A percentile compares a stretch with the other conserved stretches of the same genome.
Conservation (phyloP, 2,888 invertebrate species). For the Eulithis testata region DNA sequence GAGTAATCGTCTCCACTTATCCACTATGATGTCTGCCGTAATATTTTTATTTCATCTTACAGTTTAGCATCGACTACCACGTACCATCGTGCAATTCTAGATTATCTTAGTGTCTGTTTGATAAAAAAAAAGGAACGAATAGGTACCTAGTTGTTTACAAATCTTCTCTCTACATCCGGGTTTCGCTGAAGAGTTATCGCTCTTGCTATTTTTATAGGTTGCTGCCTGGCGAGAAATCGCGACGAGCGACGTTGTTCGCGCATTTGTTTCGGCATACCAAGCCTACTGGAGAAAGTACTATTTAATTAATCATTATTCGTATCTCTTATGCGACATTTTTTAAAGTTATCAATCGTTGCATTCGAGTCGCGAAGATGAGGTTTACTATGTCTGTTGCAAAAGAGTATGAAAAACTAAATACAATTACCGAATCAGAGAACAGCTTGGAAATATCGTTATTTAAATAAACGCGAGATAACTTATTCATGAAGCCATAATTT, state of each 20-base stretch:
- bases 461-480: too few relatives aligned
- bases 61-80: not conserved
- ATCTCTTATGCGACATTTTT: not conserved
- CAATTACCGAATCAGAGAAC: too few relatives aligned
- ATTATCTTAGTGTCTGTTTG: too few relatives aligned
- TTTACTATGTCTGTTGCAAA: too few relatives aligned
- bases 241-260: slow-evolving; percentile 13
- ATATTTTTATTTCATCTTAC: not conserved
- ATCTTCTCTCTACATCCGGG: slow-evolving; percentile 13
- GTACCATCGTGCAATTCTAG: not conserved
- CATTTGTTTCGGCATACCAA: slow-evolving; percentile 22
- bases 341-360: too few relatives aligned
- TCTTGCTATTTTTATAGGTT: slow-evolving; percentile 21
- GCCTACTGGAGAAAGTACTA: slow-evolving; percentile 17
- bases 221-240: slow-evolving; percentile 13
- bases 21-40: too few relatives aligned
- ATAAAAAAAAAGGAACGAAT: not conserved
- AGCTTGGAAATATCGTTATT: too few relatives aligned
- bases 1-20: too few relatives aligned
- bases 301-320: not conserved
- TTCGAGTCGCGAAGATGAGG: too few relatives aligned
- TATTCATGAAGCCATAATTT: too few relatives aligned
- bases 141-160: not conserved
- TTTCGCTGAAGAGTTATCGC: slow-evolving; percentile 9
- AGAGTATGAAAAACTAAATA: too few relatives aligned